Evolutionary conservation across 2,888 invertebrate genomes (phyloP).

Genomic region (Platypus cylindrus): DNA sequence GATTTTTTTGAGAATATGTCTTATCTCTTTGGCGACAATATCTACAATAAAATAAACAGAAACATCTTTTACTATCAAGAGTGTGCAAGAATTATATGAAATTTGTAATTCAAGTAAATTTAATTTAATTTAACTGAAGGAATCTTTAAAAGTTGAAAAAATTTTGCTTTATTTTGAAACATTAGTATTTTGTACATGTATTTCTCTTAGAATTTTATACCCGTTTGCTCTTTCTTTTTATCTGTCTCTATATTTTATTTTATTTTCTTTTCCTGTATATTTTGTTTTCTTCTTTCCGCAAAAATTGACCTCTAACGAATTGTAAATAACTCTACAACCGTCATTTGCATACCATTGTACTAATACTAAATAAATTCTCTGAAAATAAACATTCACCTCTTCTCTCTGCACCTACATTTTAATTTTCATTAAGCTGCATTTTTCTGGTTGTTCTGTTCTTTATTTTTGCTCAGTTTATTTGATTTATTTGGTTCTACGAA

Average conservation of each 20-base stretch:
- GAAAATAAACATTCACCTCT: constrained; percentile 7
- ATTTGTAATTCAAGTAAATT: no score
- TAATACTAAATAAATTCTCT: constrained; percentile 3
- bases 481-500: constrained; percentile 5
- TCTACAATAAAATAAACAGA: no score
- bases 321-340: constrained; percentile 10
- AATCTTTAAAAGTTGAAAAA: constrained; percentile 6
- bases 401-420: constrained; percentile 9
- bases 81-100: no score
- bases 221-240: constrained; percentile 12
- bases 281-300: constrained; percentile 10
- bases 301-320: constrained; percentile 12
- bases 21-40: no score
- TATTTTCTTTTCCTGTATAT: no score
- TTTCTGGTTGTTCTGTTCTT: constrained; percentile 3
- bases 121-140: no score
- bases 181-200: constrained; percentile 9
- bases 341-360: constrained; percentile 9
- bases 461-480: constrained; percentile 10
- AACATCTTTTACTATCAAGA: no score
- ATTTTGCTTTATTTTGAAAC: constrained; percentile 8
- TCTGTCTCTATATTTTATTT: constrained; percentile 15
- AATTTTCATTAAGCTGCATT: constrained; percentile 7
- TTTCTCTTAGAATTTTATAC: constrained; percentile 14
- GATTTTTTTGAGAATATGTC: no score